phyloP scores from a whole-genome alignment of 2,797 vertebrate genomes.

The Lepidocolaptes lacrymiger region DNA sequence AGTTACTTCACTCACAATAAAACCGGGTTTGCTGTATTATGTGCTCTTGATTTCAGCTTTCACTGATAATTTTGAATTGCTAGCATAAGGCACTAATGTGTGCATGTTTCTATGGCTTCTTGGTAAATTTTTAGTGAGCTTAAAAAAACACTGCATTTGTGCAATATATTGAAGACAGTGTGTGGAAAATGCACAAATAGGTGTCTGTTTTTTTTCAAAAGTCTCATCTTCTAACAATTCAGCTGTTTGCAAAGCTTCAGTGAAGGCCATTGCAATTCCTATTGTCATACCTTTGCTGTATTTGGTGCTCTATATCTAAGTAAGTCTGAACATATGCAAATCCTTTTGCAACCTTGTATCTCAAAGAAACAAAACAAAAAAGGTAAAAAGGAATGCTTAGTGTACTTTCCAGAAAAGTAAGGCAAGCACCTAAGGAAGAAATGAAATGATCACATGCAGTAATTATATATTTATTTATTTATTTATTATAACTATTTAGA shows the following conservation, averaged over 20 bases:
- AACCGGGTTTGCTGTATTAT: neutral
- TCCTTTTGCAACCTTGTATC: neutral
- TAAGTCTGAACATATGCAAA: neutral
- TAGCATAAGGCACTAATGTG: neutral
- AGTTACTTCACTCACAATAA: neutral
- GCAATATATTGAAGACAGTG: neutral
- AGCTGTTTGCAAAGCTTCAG: neutral
- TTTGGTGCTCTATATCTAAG: neutral
- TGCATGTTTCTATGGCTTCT: neutral
- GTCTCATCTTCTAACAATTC: neutral
- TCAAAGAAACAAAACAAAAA: neutral
- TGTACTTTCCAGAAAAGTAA: neutral
- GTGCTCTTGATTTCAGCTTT: neutral
- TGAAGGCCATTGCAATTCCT: neutral
- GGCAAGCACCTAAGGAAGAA: neutral
- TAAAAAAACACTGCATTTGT: neutral
- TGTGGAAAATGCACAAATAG: neutral
- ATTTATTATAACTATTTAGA: neutral
- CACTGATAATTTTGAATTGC: neutral
- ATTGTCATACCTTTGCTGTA: neutral
- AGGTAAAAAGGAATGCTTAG: neutral
- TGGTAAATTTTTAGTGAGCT: neutral
- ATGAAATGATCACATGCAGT: neutral
- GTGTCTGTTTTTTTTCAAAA: fast-evolving
- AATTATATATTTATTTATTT: no score